These are phyloP conservation scores for Parazoanthus swiftii DNA, from an alignment of 92 coral and sea anemone species.

Conservation along the genomic window DNA sequence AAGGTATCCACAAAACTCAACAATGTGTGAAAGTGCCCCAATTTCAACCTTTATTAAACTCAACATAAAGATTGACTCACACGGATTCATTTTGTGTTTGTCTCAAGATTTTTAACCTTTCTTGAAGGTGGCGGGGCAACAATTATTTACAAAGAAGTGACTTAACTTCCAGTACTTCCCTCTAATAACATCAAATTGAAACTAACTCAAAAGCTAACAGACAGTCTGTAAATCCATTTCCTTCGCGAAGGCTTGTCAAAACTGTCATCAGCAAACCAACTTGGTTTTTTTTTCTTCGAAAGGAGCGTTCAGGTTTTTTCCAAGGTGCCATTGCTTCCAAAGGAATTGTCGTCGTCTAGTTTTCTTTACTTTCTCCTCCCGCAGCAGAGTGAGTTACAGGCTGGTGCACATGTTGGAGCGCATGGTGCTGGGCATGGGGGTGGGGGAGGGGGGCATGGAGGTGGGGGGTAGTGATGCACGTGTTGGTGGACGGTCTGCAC, in stretches of 20 bases:
- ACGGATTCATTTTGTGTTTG: slow-evolving; percentile 13
- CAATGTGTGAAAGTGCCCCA: slow-evolving; percentile 31
- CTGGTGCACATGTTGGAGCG: slow-evolving; percentile 58
- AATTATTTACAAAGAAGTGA: slow-evolving; percentile 62
- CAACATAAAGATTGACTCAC: slow-evolving; percentile 9
- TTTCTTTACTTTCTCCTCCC: not conserved
- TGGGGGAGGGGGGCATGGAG: slow-evolving; percentile 12
- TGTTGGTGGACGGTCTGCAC: slow-evolving; percentile 62
- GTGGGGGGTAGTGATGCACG: not conserved
- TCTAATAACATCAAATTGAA: slow-evolving; percentile 17
- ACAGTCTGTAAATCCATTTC: slow-evolving; percentile 18
- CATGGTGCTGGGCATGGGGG: slow-evolving; percentile 83
- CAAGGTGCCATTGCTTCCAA: slow-evolving; percentile 25
- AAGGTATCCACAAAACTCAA: not conserved
- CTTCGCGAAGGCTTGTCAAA: slow-evolving; percentile 7
- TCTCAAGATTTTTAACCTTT: not conserved
- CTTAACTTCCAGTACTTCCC: not conserved
- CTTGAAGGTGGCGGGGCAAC: slow-evolving; percentile 36
- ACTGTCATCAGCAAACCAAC: slow-evolving; percentile 40
- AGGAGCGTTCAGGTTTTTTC: slow-evolving; percentile 9
- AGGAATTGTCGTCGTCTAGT: slow-evolving; percentile 33
- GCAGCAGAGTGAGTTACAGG: slow-evolving; percentile 37
- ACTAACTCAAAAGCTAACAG: not conserved
- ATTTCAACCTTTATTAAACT: slow-evolving; percentile 32
- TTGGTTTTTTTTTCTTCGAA: slow-evolving; percentile 9